These are phyloP conservation scores for Apeltes quadracus DNA, from an alignment of 2,113 vertebrate genomes.

Conservation along the genomic window DNA sequence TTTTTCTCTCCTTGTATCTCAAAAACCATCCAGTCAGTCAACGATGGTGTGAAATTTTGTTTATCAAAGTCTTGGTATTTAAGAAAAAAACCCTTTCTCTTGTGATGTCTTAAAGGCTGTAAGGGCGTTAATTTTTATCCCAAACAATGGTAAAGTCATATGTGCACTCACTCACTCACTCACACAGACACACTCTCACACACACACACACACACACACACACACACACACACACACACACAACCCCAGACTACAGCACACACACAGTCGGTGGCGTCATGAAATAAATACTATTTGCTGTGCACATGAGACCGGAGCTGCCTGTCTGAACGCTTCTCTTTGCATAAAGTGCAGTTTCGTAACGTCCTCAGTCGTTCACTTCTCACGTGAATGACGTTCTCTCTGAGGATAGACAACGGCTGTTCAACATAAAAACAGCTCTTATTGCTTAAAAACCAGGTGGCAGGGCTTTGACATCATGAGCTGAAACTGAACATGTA, in stretches of 20 bases:
- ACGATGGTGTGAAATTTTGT: background rate
- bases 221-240: conserved; percentile 13
- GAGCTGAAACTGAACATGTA: background rate
- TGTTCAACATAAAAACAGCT: conserved; percentile 2
- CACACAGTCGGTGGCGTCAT: conserved; percentile 63
- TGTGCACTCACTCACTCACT: background rate
- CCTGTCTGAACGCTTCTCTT: conserved; percentile 46
- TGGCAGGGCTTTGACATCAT: background rate
- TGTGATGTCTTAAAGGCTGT: conserved; percentile 12
- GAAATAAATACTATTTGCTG: conserved; percentile 62
- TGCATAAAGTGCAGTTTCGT: conserved; percentile 54
- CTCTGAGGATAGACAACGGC: conserved; percentile 43
- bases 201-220: conserved; percentile 16
- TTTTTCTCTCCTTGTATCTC: background rate
- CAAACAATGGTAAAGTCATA: conserved; percentile 38
- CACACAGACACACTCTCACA: conserved; percentile 9
- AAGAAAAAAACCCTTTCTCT: background rate
- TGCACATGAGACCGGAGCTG: conserved; percentile 41
- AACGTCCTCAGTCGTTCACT: conserved; percentile 60
- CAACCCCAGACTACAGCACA: conserved; percentile 3
- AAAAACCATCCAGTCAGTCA: background rate
- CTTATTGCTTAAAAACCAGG: background rate
- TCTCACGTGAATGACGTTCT: conserved; percentile 26
- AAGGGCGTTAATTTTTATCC: conserved; percentile 20
- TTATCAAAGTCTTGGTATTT: background rate